Evolutionary conservation across 2,113 vertebrate genomes (phyloP), one percentile per base, ranked within the genome.

Genomic region (Pollachius pollachius): DNA sequence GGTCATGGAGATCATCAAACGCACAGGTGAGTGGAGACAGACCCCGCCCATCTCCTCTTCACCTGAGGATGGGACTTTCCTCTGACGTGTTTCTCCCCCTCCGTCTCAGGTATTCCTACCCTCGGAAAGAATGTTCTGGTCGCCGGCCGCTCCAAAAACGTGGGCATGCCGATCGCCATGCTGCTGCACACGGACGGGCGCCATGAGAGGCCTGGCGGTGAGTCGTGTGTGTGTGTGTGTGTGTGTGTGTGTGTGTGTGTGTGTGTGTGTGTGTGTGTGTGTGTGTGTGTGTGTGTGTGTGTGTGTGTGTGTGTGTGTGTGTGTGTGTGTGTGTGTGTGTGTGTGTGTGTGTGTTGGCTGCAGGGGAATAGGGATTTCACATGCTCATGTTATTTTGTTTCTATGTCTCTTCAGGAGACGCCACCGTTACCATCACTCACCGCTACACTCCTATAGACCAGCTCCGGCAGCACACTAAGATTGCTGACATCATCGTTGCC

Each of bases 111-210:
- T 48, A 99, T 99, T 84, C 93, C 96, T 0, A 99, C 97, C 0
- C 74, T 96, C 41, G 97, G 97, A 25, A 98, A 95, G 90, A 99
- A 99, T 0, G 97, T 99, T 9, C 89, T 99, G 23, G 97, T 99
- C 67, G 96, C 96, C 0, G 97, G 97, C 34, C 93, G 97, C 63
- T 98, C 97, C 0, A 99, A 99, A 88, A 99, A 99, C 0, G 97
- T 99, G 19, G 97, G 97, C 0, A 98, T 99, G 97, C 97, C 97
- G 34, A 98, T 99, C 0, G 97, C 97, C 1, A 98, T 99, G 97
- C 79, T 99, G 23, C 93, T 99, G 3, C 97, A 99, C 18, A 97
- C 97, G 0, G 97, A 99, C 0, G 96, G 97, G 2, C 81, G 90
- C 0, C 97, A 99, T 0, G 97, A 99, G 74, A 92, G 97, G 0